Evolutionary conservation across 2,888 invertebrate species (phyloP).

Genomic region (Monopis laevigella): DNA sequence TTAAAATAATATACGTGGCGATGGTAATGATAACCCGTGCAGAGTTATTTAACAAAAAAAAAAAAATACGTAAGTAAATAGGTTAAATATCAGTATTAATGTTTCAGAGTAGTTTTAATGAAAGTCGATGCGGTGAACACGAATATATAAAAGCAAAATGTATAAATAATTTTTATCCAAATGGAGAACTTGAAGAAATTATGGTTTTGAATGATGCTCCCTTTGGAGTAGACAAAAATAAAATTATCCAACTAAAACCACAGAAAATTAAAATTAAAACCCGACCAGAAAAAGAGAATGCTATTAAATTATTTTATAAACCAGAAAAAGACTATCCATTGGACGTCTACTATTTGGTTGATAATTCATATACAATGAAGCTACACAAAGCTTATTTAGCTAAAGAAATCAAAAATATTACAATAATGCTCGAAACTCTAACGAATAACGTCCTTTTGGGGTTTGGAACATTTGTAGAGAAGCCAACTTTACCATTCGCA

Average conservation of each 20-base stretch:
- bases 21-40: no score
- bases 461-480: constrained; percentile 77
- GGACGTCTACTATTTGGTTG: constrained; percentile 87
- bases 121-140: constrained; percentile 28
- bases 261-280: constrained; percentile 57
- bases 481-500: constrained; percentile 71
- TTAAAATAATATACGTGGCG: no score
- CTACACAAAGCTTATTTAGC: constrained; percentile 56
- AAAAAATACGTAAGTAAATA: no score
- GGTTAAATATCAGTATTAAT: no score
- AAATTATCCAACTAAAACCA: constrained; percentile 60
- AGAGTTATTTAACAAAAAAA: no score
- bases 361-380: constrained; percentile 78
- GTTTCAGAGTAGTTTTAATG: constrained; percentile 23
- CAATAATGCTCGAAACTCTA: constrained; percentile 45
- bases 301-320: constrained; percentile 56
- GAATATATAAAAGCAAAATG: constrained; percentile 28
- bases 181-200: constrained; percentile 19
- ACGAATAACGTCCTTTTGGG: constrained; percentile 74
- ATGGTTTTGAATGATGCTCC: constrained; percentile 12
- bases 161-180: constrained; percentile 17
- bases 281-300: constrained; percentile 47
- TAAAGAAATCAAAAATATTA: constrained; percentile 38
- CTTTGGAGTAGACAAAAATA: constrained; percentile 19
- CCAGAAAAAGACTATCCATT: constrained; percentile 81